Evolutionary conservation across 1,140 invertebrate genomes (phyloP).

Genomic region (Eueides isabella): DNA sequence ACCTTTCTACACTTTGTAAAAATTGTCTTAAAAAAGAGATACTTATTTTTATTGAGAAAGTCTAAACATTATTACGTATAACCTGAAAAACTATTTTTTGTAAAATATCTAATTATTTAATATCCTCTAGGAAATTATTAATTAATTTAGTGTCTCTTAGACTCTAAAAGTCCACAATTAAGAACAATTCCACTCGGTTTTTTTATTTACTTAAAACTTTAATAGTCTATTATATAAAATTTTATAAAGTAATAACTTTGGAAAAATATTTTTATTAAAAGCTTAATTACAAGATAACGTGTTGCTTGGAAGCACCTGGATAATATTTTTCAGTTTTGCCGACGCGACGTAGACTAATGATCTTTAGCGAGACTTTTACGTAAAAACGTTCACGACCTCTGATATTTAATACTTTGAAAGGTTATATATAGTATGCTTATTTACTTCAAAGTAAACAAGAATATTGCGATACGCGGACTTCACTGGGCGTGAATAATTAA

Average conservation of each 20-base stretch:
- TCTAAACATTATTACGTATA: too few relatives aligned
- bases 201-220: neutral
- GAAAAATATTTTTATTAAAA: neutral
- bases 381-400: slow-evolving; percentile 24
- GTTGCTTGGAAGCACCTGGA: slow-evolving; percentile 17
- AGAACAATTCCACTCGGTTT: too few relatives aligned
- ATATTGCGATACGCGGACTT: neutral
- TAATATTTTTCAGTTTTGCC: slow-evolving; percentile 29
- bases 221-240: neutral
- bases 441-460: neutral
- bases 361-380: slow-evolving; percentile 19
- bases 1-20: too few relatives aligned
- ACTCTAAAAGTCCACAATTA: too few relatives aligned
- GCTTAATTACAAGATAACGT: slow-evolving; percentile 24
- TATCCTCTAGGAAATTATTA: too few relatives aligned
- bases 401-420: slow-evolving; percentile 22
- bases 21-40: too few relatives aligned
- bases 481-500: neutral
- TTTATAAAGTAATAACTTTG: neutral
- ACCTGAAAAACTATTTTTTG: too few relatives aligned
- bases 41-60: too few relatives aligned
- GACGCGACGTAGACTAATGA: slow-evolving; percentile 30
- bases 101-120: too few relatives aligned
- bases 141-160: too few relatives aligned
- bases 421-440: slow-evolving; percentile 5